Evolutionary conservation across 1,140 invertebrate species (phyloP).

Genomic region (Sesamia nonagrioides): DNA sequence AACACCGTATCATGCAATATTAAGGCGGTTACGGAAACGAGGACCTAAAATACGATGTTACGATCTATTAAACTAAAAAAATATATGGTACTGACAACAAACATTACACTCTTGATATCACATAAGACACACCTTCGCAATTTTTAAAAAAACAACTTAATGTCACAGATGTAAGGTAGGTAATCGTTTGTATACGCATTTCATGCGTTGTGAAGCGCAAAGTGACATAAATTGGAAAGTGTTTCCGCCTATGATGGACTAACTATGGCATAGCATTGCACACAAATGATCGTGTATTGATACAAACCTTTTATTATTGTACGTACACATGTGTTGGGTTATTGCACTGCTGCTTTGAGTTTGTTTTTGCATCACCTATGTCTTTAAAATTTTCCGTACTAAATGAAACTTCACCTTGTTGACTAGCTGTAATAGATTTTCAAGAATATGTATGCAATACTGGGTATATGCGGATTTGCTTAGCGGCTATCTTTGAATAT

Average conservation of each 20-base stretch:
- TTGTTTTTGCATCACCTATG: not conserved
- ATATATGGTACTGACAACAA: not conserved
- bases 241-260: constrained; percentile 62
- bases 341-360: constrained; percentile 1
- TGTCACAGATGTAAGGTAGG: constrained; percentile 8
- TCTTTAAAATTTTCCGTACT: not conserved
- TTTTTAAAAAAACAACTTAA: constrained; percentile 1
- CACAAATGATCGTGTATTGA: constrained; percentile 55
- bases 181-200: not conserved
- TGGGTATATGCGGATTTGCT: too few relatives aligned
- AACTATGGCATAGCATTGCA: constrained; percentile 52
- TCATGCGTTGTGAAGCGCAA: constrained; percentile 48
- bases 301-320: constrained; percentile 48
- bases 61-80: constrained; percentile 37
- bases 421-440: too few relatives aligned
- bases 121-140: not conserved
- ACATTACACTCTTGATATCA: constrained; percentile 19
- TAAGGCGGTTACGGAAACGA: constrained; percentile 12
- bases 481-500: too few relatives aligned
- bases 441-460: too few relatives aligned
- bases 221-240: constrained; percentile 70
- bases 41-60: constrained; percentile 6
- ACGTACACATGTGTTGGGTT: not conserved
- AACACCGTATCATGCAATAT: constrained; percentile 3
- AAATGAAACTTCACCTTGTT: too few relatives aligned